These are phyloP conservation scores for Pachyuromys duprasi DNA, from an alignment of 2,797 vertebrate species.

Conservation along the genomic window DNA sequence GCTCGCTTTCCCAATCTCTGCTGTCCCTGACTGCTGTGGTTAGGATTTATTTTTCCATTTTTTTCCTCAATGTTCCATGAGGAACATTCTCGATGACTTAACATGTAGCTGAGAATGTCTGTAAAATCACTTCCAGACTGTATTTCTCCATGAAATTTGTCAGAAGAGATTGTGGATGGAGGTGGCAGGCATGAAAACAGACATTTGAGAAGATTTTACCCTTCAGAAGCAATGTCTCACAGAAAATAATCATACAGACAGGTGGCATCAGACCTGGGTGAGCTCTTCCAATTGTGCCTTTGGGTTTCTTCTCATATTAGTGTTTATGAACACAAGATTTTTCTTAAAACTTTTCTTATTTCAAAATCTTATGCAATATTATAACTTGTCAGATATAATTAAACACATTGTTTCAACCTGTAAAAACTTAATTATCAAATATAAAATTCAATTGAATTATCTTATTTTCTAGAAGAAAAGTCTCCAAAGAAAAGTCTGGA, in stretches of 20 bases:
- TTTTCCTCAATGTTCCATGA: too few species aligned
- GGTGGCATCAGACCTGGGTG: not conserved
- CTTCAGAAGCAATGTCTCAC: not conserved
- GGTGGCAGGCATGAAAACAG: not conserved
- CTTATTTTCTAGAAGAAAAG: slow-evolving; percentile 27
- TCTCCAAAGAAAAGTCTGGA: not conserved
- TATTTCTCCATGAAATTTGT: not conserved
- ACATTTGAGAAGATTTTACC: not conserved
- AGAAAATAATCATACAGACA: too few species aligned
- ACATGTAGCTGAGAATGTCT: not conserved
- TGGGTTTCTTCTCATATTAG: not conserved
- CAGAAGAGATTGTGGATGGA: not conserved
- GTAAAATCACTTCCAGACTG: not conserved
- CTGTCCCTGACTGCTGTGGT: not conserved
- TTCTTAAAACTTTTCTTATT: not conserved
- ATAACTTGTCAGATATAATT: not conserved
- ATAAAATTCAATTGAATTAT: slow-evolving; percentile 13
- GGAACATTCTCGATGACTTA: not conserved
- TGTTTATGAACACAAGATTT: not conserved
- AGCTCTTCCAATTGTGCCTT: not conserved
- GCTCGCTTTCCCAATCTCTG: not conserved
- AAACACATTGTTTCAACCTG: not conserved
- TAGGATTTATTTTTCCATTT: not conserved
- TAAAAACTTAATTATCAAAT: slow-evolving; percentile 7
- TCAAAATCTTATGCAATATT: not conserved